phyloP scores from a whole-genome alignment of 2,797 vertebrate species.

The Spinus olivaceus region DNA sequence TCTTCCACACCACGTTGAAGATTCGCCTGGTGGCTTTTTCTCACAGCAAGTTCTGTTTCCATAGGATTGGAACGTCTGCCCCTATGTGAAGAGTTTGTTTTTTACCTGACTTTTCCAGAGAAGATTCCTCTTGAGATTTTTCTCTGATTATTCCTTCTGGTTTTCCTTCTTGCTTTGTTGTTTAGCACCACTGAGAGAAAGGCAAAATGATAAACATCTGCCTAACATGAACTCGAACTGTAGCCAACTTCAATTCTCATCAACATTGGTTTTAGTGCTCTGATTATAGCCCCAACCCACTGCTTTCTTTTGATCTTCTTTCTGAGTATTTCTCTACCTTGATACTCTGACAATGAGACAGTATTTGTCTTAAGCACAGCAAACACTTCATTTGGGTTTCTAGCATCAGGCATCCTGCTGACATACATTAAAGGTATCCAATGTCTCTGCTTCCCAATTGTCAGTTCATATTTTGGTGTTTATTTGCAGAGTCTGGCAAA shows the following conservation, averaged over 20 bases:
- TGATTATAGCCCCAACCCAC: background rate
- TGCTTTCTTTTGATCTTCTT: slow-evolving; percentile 51
- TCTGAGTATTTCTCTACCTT: slow-evolving; percentile 24
- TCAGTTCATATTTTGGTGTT: slow-evolving; percentile 43
- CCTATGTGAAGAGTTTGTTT: background rate
- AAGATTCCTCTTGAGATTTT: background rate
- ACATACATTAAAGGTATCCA: background rate
- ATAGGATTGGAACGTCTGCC: background rate
- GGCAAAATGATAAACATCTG: slow-evolving; percentile 46
- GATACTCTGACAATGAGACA: background rate
- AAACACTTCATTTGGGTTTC: slow-evolving; percentile 19
- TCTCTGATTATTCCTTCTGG: background rate
- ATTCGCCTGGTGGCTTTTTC: background rate
- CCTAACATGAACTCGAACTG: slow-evolving; percentile 9
- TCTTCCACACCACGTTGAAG: background rate
- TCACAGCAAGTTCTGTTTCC: background rate
- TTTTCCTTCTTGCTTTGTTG: background rate
- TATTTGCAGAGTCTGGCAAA: slow-evolving; percentile 18
- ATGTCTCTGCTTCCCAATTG: slow-evolving; percentile 28
- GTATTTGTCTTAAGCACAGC: slow-evolving; percentile 20
- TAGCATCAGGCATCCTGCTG: background rate
- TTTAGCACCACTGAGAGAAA: background rate
- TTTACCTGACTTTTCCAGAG: background rate
- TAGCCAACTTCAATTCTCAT: background rate
- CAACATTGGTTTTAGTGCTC: slow-evolving; percentile 43